Evolutionary conservation across 64 coral and sea anemone species (phyloP).

Genomic region (Orbicella faveolata): DNA sequence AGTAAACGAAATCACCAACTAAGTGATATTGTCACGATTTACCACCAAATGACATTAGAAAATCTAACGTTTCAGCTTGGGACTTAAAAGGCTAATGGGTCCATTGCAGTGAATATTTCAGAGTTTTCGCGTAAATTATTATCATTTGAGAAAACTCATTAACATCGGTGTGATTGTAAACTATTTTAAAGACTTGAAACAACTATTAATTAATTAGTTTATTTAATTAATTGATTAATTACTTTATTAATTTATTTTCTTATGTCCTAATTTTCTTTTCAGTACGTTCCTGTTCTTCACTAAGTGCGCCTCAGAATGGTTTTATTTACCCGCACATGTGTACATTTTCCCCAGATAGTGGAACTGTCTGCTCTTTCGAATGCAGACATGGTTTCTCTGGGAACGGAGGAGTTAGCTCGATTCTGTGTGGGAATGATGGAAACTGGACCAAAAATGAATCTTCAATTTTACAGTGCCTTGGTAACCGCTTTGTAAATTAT

Average conservation of each 20-base stretch:
- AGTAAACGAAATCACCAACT: too few species aligned
- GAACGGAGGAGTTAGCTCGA: not conserved
- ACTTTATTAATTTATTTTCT: not conserved
- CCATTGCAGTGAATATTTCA: too few species aligned
- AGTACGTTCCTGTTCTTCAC: conserved; percentile 46
- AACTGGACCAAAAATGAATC: conserved; percentile 37
- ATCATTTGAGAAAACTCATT: too few species aligned
- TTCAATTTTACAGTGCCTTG: conserved; percentile 45
- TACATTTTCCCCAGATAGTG: conserved; percentile 25
- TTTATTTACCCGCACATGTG: conserved; percentile 65
- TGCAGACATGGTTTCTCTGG: conserved; percentile 38
- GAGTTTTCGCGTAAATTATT: too few species aligned
- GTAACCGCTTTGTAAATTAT: not conserved
- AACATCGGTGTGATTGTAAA: too few species aligned
- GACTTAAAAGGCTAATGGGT: too few species aligned
- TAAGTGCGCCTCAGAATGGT: conserved; percentile 41
- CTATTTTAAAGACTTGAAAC: too few species aligned
- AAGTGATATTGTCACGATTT: too few species aligned
- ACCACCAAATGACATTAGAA: too few species aligned
- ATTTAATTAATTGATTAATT: too few species aligned
- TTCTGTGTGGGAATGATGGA: conserved; percentile 46
- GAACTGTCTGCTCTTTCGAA: conserved; percentile 43
- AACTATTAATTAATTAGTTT: too few species aligned
- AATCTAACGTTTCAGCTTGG: too few species aligned
- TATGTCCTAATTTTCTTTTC: not conserved